phyloP scores from a whole-genome alignment of 2,797 vertebrate genomes.

The Sphenodon punctatus region DNA sequence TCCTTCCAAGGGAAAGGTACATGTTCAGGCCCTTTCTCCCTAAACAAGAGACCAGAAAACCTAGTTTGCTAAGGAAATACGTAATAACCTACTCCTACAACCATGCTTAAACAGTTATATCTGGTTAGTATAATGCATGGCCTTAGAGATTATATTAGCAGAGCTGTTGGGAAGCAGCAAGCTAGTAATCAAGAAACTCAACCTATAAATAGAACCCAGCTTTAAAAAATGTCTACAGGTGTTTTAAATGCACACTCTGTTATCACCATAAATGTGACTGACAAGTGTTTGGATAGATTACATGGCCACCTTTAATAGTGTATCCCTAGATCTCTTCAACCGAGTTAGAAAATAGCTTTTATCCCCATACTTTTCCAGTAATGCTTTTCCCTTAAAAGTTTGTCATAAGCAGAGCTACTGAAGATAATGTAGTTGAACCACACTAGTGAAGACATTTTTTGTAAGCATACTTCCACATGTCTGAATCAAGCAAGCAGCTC shows the following conservation, averaged over 20 bases:
- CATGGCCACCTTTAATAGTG: no score
- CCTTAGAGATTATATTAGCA: neutral
- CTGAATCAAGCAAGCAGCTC: neutral
- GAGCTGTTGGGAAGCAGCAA: neutral
- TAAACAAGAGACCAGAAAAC: no score
- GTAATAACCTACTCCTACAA: no score
- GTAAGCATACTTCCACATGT: neutral
- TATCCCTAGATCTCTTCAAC: neutral
- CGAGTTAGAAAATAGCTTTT: neutral
- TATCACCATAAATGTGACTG: no score
- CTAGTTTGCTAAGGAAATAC: no score
- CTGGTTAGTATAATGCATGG: rapidly evolving
- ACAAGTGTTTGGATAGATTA: no score
- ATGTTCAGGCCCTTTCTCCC: no score
- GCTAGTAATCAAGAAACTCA: neutral
- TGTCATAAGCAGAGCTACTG: neutral
- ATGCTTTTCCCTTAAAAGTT: neutral
- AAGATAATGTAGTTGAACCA: neutral
- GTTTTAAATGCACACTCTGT: no score
- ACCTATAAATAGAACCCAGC: neutral
- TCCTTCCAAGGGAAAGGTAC: no score
- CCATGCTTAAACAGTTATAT: neutral
- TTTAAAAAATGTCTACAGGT: neutral
- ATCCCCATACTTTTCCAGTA: neutral
- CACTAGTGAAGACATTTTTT: neutral